Conservation (phyloP, 2,888 invertebrate species). For the Nephrotoma guestfalica region DNA sequence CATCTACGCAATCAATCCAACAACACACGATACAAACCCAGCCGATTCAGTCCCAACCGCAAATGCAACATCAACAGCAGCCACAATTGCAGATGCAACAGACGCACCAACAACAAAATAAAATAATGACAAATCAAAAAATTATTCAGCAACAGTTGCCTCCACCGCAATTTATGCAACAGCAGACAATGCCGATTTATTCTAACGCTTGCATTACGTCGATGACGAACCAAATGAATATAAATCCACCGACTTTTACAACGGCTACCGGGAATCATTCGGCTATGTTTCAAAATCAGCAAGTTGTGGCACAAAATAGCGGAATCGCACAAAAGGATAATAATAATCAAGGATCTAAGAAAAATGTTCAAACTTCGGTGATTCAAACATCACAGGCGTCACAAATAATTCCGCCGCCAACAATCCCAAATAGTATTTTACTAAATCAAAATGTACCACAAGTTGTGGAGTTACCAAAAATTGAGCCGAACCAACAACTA, state of each 20-base stretch:
- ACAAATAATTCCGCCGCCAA: not conserved
- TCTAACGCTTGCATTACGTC: not conserved
- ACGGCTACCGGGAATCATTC: not conserved
- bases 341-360: not conserved
- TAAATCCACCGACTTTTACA: not conserved
- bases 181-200: not conserved
- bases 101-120: conserved; percentile 3
- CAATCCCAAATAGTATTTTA: conserved; percentile 8
- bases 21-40: conserved; percentile 12
- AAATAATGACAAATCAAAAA: not conserved
- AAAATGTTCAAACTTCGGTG: not conserved
- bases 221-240: not conserved
- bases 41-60: conserved; percentile 9
- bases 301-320: not conserved
- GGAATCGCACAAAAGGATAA: not conserved
- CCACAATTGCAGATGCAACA: conserved; percentile 14
- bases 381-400: not conserved
- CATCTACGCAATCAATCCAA: not conserved
- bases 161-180: not conserved
- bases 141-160: conserved; percentile 8
- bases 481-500: conserved; percentile 29
- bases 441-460: conserved; percentile 20
- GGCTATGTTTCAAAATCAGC: not conserved
- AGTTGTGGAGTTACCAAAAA: conserved; percentile 29
- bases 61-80: conserved; percentile 11